phyloP scores from a whole-genome alignment of 2,888 invertebrate genomes.

The Ochropacha duplaris region DNA sequence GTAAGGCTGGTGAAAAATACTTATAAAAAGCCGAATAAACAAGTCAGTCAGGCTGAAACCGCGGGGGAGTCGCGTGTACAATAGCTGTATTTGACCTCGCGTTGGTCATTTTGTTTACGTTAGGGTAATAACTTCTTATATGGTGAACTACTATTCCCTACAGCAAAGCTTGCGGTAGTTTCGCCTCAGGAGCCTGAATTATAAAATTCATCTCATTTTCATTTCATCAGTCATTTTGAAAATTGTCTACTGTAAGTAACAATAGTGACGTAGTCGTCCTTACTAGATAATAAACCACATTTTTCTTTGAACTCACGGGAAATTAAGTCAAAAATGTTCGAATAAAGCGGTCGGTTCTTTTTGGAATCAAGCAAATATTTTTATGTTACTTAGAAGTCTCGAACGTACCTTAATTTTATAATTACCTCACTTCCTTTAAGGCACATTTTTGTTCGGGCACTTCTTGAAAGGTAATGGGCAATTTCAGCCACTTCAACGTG shows the following conservation, averaged over 20 bases:
- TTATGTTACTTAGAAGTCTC: neutral
- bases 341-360: conserved; percentile 22
- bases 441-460: neutral
- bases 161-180: conserved; percentile 47
- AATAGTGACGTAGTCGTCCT: conserved; percentile 40
- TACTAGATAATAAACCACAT: conserved; percentile 48
- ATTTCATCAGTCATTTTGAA: conserved; percentile 63
- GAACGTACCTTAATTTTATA: neutral
- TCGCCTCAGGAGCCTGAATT: conserved; percentile 56
- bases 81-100: conserved; percentile 18
- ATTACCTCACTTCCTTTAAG: neutral
- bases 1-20: conserved; percentile 6
- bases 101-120: conserved; percentile 6
- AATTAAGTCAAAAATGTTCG: conserved; percentile 47
- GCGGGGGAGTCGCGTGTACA: conserved; percentile 48
- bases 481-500: neutral
- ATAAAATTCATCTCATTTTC: no score
- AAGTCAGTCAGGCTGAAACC: conserved; percentile 10
- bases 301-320: conserved; percentile 54
- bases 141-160: conserved; percentile 46
- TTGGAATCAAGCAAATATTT: conserved; percentile 4
- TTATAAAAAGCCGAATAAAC: conserved; percentile 13
- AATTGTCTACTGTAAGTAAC: conserved; percentile 67
- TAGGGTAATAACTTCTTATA: conserved; percentile 19
- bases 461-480: neutral